phyloP scores from a whole-genome alignment of 2,797 vertebrate genomes.

The Acrossocheilus fasciatus region DNA sequence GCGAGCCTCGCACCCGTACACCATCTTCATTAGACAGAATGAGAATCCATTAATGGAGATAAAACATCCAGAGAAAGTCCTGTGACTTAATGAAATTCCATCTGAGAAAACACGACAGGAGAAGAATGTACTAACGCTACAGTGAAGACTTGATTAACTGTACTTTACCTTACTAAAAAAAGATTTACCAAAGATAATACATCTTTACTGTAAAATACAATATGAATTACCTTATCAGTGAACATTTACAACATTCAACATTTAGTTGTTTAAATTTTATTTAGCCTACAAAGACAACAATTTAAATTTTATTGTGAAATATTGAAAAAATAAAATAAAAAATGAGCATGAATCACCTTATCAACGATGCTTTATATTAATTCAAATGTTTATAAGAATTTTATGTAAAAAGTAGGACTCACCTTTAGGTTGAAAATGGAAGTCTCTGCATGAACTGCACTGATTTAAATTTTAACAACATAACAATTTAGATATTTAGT shows the following conservation, averaged over 20 bases:
- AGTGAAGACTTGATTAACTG: neutral
- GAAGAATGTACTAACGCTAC: neutral
- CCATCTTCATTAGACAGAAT: constrained; percentile 67
- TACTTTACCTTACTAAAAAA: too few relatives aligned
- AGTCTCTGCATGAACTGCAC: neutral
- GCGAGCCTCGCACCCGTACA: constrained; percentile 69
- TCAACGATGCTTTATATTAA: too few relatives aligned
- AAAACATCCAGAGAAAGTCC: neutral
- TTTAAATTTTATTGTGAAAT: neutral
- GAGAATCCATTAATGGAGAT: constrained; percentile 19
- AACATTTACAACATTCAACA: too few relatives aligned
- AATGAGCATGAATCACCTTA: neutral
- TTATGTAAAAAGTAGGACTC: neutral
- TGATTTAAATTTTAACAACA: neutral
- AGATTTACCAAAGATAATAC: neutral
- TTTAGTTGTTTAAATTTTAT: neutral
- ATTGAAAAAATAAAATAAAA: neutral
- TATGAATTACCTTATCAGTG: too few relatives aligned
- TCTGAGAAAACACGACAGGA: neutral
- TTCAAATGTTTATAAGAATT: too few relatives aligned
- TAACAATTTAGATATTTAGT: neutral
- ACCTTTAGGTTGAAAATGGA: neutral
- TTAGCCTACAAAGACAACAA: neutral
- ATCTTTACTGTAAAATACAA: too few relatives aligned
- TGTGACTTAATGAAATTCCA: neutral